These are phyloP conservation scores for Cryptus armator DNA, from an alignment of 2,888 invertebrate species.

Conservation along the genomic window DNA sequence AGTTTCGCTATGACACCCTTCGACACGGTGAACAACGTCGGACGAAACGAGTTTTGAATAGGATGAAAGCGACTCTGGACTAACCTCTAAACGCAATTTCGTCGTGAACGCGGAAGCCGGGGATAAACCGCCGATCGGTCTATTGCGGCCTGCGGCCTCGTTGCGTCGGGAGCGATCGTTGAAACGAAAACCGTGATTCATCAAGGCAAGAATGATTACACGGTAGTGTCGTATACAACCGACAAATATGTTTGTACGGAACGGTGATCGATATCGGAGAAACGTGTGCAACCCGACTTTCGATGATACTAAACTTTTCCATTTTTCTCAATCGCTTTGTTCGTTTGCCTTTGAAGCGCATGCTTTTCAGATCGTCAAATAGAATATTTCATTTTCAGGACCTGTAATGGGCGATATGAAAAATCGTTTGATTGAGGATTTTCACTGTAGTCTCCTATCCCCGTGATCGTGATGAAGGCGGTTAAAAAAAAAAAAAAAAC, in stretches of 20 bases:
- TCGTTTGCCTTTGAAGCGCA: background rate
- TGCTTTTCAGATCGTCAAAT: background rate
- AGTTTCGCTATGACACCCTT: background rate
- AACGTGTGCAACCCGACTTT: background rate
- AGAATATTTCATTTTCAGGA: background rate
- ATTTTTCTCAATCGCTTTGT: background rate
- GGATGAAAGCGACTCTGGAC: conserved; percentile 33
- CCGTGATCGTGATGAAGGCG: background rate
- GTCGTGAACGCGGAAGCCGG: conserved; percentile 53
- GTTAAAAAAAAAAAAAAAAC: background rate
- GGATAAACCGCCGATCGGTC: conserved; percentile 68
- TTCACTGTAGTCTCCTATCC: background rate
- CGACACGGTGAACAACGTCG: background rate
- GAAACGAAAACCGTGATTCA: conserved; percentile 68
- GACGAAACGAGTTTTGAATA: background rate
- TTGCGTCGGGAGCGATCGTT: conserved; percentile 62
- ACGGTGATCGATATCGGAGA: conserved; percentile 32
- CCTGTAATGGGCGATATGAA: background rate
- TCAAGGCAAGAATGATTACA: conserved; percentile 66
- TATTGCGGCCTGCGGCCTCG: conserved; percentile 65
- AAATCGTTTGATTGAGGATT: background rate
- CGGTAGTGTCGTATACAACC: conserved; percentile 55
- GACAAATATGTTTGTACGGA: conserved; percentile 43
- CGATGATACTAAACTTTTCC: conserved; percentile 5
- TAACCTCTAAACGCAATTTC: conserved; percentile 65